phyloP scores from a whole-genome alignment of 1,140 invertebrate species.

The Polyergus mexicanus region DNA sequence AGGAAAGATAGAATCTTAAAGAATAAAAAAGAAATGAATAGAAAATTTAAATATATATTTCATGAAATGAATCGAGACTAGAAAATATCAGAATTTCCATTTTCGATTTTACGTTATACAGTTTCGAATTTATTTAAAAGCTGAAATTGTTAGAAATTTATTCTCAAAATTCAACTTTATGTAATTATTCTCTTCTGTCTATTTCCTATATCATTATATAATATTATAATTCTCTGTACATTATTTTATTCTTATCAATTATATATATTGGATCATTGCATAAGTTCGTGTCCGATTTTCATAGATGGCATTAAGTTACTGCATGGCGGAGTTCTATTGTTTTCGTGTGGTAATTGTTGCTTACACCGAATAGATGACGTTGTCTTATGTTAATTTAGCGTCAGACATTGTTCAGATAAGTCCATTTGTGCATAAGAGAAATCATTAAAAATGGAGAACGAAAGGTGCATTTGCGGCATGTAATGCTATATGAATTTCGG shows the following conservation, averaged over 20 bases:
- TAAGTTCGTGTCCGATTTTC: too few species aligned
- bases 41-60: neutral
- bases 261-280: too few species aligned
- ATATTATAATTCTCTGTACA: neutral
- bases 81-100: neutral
- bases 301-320: too few species aligned
- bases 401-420: too few species aligned
- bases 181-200: neutral
- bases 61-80: neutral
- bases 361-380: too few species aligned
- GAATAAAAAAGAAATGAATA: neutral
- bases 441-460: too few species aligned
- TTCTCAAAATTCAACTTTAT: neutral
- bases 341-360: too few species aligned
- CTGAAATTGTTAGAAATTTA: neutral
- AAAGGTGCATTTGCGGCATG: too few species aligned
- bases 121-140: neutral
- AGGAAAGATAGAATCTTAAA: neutral
- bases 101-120: neutral
- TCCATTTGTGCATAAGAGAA: too few species aligned
- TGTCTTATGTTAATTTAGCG: too few species aligned
- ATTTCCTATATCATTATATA: neutral
- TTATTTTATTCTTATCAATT: neutral
- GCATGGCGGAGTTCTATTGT: too few species aligned
- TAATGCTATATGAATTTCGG: too few species aligned